Base-by-base conservation (phyloP, 2,888 invertebrate species). In the Melanchra persicariae region DNA sequence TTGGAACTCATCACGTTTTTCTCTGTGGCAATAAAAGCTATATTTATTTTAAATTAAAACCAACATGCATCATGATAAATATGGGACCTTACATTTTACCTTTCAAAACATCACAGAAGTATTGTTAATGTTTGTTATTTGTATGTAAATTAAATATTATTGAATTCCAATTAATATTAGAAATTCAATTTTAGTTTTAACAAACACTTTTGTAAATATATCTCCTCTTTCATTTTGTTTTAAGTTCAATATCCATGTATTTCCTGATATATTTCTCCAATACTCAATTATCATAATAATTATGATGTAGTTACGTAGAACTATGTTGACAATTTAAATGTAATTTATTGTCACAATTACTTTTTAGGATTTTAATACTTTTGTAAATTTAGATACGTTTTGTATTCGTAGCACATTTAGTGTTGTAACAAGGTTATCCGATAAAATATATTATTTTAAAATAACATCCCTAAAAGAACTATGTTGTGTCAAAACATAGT, bases 341-440 rank as follows among this genome's bases (percentile, higher is more conserved):
- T 87, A 86, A 89, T 81, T 89, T 89, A 88, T 87, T 88, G 87
- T 87, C 88, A 86, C 88, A 88, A 85, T 64, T 85, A 82, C 30
- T 55, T 78, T 71, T 85, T 71, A 82, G 79, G 79, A 63, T 71
- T 82, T 79, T 83, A 80, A 77, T 82, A 75, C 75, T 74, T 77
- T 76, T 82, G 77, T 84, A 83, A 80, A 86, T 82, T 79, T 77
- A 84, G 67, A 72, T 72, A 70, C 59, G 57, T 72, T 81, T 81
- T 83, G 49, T 84, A 84, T 77, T 78, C 54, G 58, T 83, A 83
- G 63, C 65, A 84, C 80, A 81, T 81, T 76, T 85, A 84, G 80
- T 74, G 68, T 72, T 82, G 75, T 80, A 69, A 83, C 77, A 83
- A 65, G 85, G 19, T 52, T 59, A 86, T 81, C 77, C 66, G 73